Percentiles rank a stretch among this genome's conserved stretches.
Evolutionary conservation across 2,888 invertebrate species (phyloP).

Genomic region (Steinernema hermaphroditum): DNA sequence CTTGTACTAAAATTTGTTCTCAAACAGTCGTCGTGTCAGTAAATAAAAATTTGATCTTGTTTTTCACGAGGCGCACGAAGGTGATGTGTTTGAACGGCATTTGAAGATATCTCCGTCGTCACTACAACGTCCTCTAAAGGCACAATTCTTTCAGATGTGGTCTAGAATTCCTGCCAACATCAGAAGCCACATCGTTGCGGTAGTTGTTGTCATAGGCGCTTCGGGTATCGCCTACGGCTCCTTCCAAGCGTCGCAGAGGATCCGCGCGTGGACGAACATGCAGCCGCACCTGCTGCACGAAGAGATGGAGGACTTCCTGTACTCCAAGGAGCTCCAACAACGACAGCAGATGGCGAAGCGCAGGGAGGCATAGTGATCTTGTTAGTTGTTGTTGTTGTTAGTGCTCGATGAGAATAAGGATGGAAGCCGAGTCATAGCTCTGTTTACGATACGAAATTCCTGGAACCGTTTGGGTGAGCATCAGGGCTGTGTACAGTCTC

Average conservation of each 20-base stretch:
- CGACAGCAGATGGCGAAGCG: background rate
- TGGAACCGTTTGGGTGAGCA: too few species aligned
- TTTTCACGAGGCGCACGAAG: too few species aligned
- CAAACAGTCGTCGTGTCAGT: background rate
- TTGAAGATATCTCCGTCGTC: too few species aligned
- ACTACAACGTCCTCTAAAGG: too few species aligned
- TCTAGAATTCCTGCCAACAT: background rate
- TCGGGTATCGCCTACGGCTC: background rate
- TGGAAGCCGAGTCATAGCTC: too few species aligned
- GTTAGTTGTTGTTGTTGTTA: too few species aligned
- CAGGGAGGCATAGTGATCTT: background rate
- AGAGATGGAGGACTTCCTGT: constrained; percentile 14
- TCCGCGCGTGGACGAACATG: background rate
- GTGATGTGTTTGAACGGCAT: too few species aligned
- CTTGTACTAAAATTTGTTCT: too few species aligned
- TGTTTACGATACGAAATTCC: too few species aligned
- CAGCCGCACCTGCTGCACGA: constrained; percentile 13
- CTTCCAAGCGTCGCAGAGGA: background rate
- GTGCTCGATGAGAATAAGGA: too few species aligned
- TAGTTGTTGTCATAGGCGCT: background rate
- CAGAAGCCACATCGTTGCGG: background rate
- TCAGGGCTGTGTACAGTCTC: too few species aligned
- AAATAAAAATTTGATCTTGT: background rate
- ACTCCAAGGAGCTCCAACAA: background rate
- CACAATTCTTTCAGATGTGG: background rate